Percentiles rank a stretch among this genome's conserved stretches.
Conservation (phyloP, 2,888 invertebrate species). For the Caenorhabditis japonica region DNA sequence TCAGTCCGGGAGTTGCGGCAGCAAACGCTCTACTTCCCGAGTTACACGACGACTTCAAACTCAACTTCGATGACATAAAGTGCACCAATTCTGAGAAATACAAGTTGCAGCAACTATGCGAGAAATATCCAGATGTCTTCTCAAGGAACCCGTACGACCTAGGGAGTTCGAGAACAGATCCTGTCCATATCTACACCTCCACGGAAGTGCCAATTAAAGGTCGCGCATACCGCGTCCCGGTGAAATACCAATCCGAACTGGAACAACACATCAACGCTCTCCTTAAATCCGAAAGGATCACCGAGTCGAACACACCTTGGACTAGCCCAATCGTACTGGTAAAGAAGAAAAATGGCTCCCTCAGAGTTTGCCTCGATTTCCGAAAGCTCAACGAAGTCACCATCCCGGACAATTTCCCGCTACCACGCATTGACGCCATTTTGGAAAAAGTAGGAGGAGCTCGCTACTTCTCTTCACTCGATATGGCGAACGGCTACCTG, state of each 20-base stretch:
- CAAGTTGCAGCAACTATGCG: not conserved
- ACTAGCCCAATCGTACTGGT: slow-evolving; percentile 44
- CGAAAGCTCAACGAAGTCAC: slow-evolving; percentile 54
- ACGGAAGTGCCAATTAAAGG: slow-evolving; percentile 45
- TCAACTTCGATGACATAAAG: too few species aligned
- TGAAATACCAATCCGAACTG: slow-evolving; percentile 50
- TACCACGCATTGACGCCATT: too few species aligned
- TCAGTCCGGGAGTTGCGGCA: too few species aligned
- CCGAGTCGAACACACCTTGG: too few species aligned
- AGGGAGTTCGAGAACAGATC: slow-evolving; percentile 33
- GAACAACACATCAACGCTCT: slow-evolving; percentile 60
- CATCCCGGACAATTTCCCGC: slow-evolving; percentile 55
- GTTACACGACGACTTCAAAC: too few species aligned
- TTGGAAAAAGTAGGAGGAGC: slow-evolving; percentile 27
- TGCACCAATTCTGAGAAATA: not conserved
- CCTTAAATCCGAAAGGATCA: slow-evolving; percentile 42
- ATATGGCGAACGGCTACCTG: slow-evolving; percentile 49
- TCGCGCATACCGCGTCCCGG: slow-evolving; percentile 46
- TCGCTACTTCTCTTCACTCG: slow-evolving; percentile 36
- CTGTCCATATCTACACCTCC: slow-evolving; percentile 56
- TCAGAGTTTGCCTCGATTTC: slow-evolving; percentile 62
- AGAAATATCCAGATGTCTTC: slow-evolving; percentile 50
- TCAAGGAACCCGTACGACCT: slow-evolving; percentile 23
- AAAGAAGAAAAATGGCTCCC: too few species aligned
- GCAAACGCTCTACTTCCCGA: too few species aligned